These are phyloP conservation scores for Chauna torquata DNA, from an alignment of 2,113 vertebrate species.

Conservation along the genomic window DNA sequence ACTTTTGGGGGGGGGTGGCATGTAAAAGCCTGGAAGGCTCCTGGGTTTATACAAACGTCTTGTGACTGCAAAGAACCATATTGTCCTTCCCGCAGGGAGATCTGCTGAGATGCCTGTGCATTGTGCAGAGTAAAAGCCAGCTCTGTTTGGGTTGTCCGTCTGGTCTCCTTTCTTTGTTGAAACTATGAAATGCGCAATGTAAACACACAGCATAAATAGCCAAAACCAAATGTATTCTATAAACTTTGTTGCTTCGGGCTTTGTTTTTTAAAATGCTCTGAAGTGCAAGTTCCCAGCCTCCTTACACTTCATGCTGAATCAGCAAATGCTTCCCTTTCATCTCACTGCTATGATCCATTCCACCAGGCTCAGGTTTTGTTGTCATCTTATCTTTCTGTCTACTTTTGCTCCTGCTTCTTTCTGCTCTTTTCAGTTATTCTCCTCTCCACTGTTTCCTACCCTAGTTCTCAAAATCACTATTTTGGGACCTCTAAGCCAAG, in stretches of 20 bases:
- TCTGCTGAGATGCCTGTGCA: fast-evolving
- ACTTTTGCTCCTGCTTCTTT: neutral
- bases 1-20: neutral
- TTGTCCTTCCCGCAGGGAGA: neutral
- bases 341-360: neutral
- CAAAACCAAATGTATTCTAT: neutral
- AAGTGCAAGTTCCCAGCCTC: neutral
- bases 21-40: neutral
- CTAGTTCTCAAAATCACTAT: neutral
- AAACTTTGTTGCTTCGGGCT: neutral
- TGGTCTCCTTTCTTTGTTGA: conserved; percentile 22
- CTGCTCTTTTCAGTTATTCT: neutral
- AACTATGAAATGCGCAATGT: neutral
- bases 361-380: neutral
- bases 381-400: neutral
- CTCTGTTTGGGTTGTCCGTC: conserved; percentile 6
- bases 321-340: neutral
- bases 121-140: neutral
- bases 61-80: neutral
- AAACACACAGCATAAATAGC: neutral
- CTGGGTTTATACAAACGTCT: neutral
- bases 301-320: neutral
- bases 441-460: neutral
- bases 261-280: neutral
- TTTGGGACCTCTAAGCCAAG: neutral